Conservation (phyloP, 2,113 vertebrate species). For the Actinemys pallida region DNA sequence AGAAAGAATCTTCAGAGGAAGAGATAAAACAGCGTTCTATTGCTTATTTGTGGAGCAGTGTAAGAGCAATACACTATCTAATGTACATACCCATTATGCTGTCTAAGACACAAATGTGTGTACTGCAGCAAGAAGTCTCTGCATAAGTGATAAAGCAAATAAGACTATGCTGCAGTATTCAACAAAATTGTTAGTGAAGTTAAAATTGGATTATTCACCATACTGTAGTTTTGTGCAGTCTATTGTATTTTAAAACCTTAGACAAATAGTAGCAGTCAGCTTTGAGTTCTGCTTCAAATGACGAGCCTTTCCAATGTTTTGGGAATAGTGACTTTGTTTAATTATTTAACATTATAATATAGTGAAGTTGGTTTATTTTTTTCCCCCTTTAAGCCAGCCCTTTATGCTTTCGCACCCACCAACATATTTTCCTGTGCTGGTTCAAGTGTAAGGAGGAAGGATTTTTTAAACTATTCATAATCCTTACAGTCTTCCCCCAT, state of each 20-base stretch:
- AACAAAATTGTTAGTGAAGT: background rate
- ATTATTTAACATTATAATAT: constrained; percentile 14
- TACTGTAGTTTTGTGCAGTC: constrained; percentile 8
- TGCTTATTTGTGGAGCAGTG: background rate
- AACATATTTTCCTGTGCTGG: no score
- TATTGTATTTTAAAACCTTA: constrained; percentile 44
- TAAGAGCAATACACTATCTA: background rate
- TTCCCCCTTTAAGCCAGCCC: background rate
- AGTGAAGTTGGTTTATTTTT: background rate
- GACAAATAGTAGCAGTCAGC: constrained; percentile 8
- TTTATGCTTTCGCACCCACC: background rate
- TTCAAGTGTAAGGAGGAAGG: no score
- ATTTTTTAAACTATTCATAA: background rate
- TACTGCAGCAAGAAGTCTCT: constrained; percentile 65
- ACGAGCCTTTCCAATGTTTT: constrained; percentile 29
- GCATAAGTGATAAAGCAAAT: constrained; percentile 64
- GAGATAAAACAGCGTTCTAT: background rate
- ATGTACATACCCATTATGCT: constrained; percentile 20
- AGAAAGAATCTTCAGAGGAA: constrained; percentile 11
- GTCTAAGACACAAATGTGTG: constrained; percentile 28
- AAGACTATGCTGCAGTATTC: background rate
- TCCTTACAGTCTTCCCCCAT: background rate
- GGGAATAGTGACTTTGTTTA: background rate
- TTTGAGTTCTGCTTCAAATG: background rate
- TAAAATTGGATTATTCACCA: constrained; percentile 15